These are phyloP conservation scores for Sinocyclocheilus anshuiensis DNA, from an alignment of 2,113 vertebrate genomes.

Conservation along the genomic window DNA sequence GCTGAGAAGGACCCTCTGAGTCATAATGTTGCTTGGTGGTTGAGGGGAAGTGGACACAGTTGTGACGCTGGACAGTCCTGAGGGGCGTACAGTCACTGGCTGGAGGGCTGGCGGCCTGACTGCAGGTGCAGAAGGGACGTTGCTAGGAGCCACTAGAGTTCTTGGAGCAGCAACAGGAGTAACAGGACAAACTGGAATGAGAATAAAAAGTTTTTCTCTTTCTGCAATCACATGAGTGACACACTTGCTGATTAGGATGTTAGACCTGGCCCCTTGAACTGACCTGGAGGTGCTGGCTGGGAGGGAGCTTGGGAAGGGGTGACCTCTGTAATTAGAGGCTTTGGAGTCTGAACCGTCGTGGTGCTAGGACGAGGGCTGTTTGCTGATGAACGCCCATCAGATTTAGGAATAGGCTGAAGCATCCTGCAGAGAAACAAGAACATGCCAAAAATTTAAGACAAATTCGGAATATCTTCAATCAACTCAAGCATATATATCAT, in stretches of 20 bases:
- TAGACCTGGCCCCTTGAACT: constrained; percentile 10
- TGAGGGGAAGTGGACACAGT: constrained; percentile 59
- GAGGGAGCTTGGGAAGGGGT: constrained; percentile 59
- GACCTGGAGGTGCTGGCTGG: constrained; percentile 71
- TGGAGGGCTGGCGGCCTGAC: constrained; percentile 72
- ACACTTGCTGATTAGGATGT: background rate
- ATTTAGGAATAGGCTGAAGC: constrained; percentile 85
- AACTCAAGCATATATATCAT: background rate
- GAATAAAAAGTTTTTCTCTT: constrained; percentile 12
- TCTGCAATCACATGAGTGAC: background rate
- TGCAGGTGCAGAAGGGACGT: constrained; percentile 57
- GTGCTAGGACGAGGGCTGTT: constrained; percentile 76
- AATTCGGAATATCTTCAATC: no score
- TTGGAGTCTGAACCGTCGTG: constrained; percentile 70
- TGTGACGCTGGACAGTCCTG: constrained; percentile 62
- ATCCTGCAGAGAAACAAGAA: constrained; percentile 71
- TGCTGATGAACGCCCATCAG: constrained; percentile 80
- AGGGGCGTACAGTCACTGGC: constrained; percentile 67
- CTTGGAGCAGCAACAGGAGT: constrained; percentile 63
- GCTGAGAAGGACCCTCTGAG: constrained; percentile 85
- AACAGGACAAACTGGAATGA: constrained; percentile 67
- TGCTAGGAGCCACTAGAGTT: constrained; percentile 53
- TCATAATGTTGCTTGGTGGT: constrained; percentile 69
- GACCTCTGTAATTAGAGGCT: constrained; percentile 67
- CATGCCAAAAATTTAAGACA: background rate